phyloP scores from a whole-genome alignment of 2,797 vertebrate species.

The Trematomus bernacchii region DNA sequence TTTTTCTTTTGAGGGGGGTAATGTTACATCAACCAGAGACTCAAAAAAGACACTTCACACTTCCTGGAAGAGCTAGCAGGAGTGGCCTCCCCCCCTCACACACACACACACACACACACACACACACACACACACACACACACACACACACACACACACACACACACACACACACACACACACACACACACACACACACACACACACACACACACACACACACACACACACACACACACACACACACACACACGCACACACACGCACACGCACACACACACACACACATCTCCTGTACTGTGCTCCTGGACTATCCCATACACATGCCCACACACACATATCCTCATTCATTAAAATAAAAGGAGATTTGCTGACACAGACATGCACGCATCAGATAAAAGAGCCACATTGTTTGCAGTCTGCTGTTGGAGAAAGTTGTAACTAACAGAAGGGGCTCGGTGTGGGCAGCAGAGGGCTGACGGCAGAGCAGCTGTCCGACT shows the following conservation, averaged over 20 bases:
- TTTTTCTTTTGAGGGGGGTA: conserved; percentile 14
- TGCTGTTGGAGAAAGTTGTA: conserved; percentile 61
- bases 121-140: too few relatives aligned
- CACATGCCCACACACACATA: conserved; percentile 27
- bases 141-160: too few relatives aligned
- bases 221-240: too few relatives aligned
- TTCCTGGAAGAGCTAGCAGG: conserved; percentile 50
- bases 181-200: too few relatives aligned
- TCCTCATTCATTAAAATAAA: conserved; percentile 58
- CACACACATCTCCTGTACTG: not conserved
- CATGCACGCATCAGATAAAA: conserved; percentile 48
- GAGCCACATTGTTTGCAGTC: conserved; percentile 64
- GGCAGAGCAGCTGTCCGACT: conserved; percentile 61
- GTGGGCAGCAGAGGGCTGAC: conserved; percentile 63
- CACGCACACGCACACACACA: too few relatives aligned
- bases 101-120: rapidly evolving
- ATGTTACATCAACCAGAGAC: conserved; percentile 63
- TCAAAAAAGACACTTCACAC: conserved; percentile 30
- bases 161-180: too few relatives aligned
- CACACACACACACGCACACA: too few relatives aligned
- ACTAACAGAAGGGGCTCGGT: conserved; percentile 62
- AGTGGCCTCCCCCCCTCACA: not conserved
- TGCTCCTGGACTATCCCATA: conserved; percentile 30
- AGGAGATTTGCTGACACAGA: conserved; percentile 54
- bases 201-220: not conserved